Evolutionary conservation across 2,113 vertebrate genomes (phyloP), one percentile per base, ranked within the genome.

Genomic region (Terrapene triunguis): DNA sequence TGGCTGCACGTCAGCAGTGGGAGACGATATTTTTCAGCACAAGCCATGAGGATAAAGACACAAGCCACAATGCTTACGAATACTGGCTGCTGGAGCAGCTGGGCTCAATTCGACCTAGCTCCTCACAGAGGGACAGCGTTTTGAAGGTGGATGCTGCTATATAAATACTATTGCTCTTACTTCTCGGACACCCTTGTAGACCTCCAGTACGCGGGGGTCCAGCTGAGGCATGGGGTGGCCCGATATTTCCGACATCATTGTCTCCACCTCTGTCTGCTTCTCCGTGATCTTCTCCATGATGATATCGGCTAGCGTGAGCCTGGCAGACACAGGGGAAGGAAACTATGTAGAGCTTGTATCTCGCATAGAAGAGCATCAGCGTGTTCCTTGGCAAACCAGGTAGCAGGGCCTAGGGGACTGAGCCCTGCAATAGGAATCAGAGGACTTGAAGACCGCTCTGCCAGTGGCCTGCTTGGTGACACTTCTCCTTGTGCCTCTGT

Each of bases 211-310:
- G 1, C 99, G 98, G 7, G 99, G 99, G 78, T 99, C 99, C 5
- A 99, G 98, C 94, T 99, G 99, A 5, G 99, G 98, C 98, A 99
- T 94, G 12, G 99, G 99, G 54, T 95, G 96, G 47, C 99, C 99
- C 0, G 99, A 99, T 19, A 98, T 72, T 96, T 99, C 99, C 0
- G 99, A 99, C 98, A 99, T 98, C 51, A 98, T 98, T 0, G 99
- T 99, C 48, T 99, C 99, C 8, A 99, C 99, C 96, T 99, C 99
- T 0, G 99, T 99, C 98, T 99, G 99, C 98, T 99, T 99, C 98
- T 99, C 99, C 0, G 99, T 99, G 90, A 99, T 98, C 98, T 99
- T 99, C 97, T 99, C 99, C 99, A 99, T 99, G 96, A 99, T 99
- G 90, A 99, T 99, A 92, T 99, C 99, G 0, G 99, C 99, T 89